Evolutionary conservation across 2,888 invertebrate species (phyloP).

Genomic region (Gastracanthus pulcherrimus): DNA sequence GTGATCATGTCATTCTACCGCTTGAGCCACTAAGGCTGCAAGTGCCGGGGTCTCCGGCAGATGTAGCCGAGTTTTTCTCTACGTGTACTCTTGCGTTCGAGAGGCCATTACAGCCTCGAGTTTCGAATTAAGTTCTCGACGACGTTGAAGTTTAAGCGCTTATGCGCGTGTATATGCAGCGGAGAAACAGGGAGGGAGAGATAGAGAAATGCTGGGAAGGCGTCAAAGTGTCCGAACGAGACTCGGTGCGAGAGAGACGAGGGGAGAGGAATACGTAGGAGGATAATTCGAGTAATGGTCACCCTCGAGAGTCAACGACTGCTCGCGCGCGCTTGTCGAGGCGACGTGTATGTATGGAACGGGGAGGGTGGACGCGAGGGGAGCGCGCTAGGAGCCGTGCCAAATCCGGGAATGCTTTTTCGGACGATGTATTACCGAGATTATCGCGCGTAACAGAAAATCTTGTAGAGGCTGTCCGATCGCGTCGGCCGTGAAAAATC

Average conservation of each 20-base stretch:
- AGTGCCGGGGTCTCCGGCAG: too few species aligned
- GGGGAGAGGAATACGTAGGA: constrained; percentile 7
- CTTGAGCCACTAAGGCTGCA: too few species aligned
- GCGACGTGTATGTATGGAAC: background rate
- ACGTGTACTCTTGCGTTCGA: background rate
- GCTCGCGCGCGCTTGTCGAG: too few species aligned
- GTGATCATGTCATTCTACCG: too few species aligned
- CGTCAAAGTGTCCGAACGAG: background rate
- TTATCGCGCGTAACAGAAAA: constrained; percentile 64
- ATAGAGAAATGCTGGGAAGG: too few species aligned
- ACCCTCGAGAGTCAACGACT: constrained; percentile 44
- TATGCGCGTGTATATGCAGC: too few species aligned
- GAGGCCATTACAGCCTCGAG: too few species aligned
- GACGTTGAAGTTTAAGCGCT: too few species aligned
- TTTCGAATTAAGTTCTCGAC: background rate
- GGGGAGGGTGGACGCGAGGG: constrained; percentile 23
- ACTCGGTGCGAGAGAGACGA: constrained; percentile 23
- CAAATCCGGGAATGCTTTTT: constrained; percentile 62
- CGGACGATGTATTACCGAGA: constrained; percentile 64
- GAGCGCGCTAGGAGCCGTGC: constrained; percentile 57
- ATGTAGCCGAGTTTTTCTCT: too few species aligned
- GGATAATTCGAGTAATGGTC: constrained; percentile 64
- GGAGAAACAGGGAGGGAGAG: too few species aligned
- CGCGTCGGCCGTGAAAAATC: constrained; percentile 46
- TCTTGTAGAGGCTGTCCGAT: constrained; percentile 53